phyloP scores from a whole-genome alignment of 2,888 invertebrate species.

The Heliconius erato region DNA sequence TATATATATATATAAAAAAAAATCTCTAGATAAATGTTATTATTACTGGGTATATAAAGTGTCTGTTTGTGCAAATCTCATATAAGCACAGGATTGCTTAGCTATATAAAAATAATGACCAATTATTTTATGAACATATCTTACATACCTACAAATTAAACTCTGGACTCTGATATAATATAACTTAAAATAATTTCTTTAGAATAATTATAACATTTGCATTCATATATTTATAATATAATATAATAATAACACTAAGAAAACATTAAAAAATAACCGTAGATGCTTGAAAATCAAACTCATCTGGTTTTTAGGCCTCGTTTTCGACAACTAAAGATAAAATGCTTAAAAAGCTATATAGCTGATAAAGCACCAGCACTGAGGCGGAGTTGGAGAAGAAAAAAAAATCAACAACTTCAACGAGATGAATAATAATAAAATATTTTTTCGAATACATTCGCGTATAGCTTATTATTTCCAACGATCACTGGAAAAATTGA shows the following conservation, averaged over 20 bases:
- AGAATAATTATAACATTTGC: background rate
- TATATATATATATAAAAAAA: background rate
- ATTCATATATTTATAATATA: background rate
- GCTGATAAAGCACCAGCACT: constrained; percentile 28
- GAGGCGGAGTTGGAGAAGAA: constrained; percentile 6
- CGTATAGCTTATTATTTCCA: constrained; percentile 46
- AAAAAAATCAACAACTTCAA: constrained; percentile 33
- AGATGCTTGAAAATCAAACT: background rate
- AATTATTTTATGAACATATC: background rate
- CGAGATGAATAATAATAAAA: constrained; percentile 41
- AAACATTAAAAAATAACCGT: background rate
- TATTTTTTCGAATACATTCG: constrained; percentile 44
- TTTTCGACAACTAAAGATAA: constrained; percentile 1
- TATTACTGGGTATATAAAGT: background rate
- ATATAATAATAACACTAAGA: background rate
- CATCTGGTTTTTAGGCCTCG: constrained; percentile 17
- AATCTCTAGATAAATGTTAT: background rate
- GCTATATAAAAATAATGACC: background rate
- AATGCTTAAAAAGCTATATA: constrained; percentile 19
- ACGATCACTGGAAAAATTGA: constrained; percentile 49
- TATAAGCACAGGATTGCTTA: background rate
- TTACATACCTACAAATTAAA: background rate
- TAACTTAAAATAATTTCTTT: background rate
- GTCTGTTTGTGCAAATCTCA: background rate
- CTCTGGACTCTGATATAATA: background rate